These are phyloP conservation scores for Brachionus rubens DNA, from an alignment of 1,140 invertebrate species.

Conservation along the genomic window DNA sequence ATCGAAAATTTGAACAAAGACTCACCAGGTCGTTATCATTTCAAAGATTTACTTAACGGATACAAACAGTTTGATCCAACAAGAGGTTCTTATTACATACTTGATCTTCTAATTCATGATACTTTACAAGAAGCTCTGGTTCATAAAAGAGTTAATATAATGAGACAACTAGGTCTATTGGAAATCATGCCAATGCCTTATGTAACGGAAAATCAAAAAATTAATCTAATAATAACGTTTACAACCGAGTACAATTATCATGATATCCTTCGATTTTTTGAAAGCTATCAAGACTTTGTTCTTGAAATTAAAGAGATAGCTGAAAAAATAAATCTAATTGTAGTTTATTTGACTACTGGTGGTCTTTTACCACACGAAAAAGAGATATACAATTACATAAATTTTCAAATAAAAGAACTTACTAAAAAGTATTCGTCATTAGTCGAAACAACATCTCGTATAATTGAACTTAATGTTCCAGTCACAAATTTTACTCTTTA, in stretches of 20 bases:
- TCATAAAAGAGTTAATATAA: slow-evolving; percentile 52
- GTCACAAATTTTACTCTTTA: slow-evolving; percentile 65
- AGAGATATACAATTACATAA: slow-evolving; percentile 59
- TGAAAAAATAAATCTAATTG: slow-evolving; percentile 28
- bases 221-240: slow-evolving; percentile 70
- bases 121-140: slow-evolving; percentile 50
- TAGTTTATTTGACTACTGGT: slow-evolving; percentile 29
- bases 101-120: slow-evolving; percentile 69
- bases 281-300: slow-evolving; percentile 26
- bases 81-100: slow-evolving; percentile 78
- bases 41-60: slow-evolving; percentile 70
- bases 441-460: slow-evolving; percentile 67
- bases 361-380: slow-evolving; percentile 50
- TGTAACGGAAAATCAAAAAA: slow-evolving; percentile 79
- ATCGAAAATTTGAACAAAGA: slow-evolving; percentile 64
- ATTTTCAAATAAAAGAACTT: slow-evolving; percentile 11
- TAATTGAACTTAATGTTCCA: slow-evolving; percentile 68
- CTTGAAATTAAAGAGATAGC: slow-evolving; percentile 43
- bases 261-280: slow-evolving; percentile 29
- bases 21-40: slow-evolving; percentile 62
- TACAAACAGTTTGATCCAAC: slow-evolving; percentile 81
- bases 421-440: slow-evolving; percentile 48
- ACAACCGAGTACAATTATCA: slow-evolving; percentile 3
- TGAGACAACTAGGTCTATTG: slow-evolving; percentile 74
- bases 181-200: slow-evolving; percentile 82